Conservation (phyloP, 2,113 vertebrate species). For the Lagopus leucura region DNA sequence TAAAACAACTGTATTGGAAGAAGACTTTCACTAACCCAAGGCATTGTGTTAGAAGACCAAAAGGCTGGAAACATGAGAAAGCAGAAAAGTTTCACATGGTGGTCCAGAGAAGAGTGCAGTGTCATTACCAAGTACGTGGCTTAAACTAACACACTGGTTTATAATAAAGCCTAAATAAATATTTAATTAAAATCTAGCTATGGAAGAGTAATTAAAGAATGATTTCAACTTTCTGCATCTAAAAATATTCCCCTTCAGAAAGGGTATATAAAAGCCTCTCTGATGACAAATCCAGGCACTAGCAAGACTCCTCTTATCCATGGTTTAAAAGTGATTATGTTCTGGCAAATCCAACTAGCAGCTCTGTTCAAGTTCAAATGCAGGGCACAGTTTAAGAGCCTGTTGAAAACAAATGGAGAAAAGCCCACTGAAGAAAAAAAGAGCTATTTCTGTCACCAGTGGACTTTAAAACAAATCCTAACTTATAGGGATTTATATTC, state of each 20-base stretch:
- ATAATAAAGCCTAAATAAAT: slow-evolving; percentile 8
- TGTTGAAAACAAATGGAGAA: neutral
- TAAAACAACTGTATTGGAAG: neutral
- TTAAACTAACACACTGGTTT: neutral
- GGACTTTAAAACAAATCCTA: neutral
- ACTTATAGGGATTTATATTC: slow-evolving; percentile 3
- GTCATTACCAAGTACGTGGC: neutral
- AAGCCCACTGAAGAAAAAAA: neutral
- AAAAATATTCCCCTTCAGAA: neutral
- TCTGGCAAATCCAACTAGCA: neutral
- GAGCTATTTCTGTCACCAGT: neutral
- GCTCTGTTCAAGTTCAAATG: neutral
- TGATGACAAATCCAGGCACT: neutral
- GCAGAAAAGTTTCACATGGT: neutral
- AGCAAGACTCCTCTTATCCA: neutral
- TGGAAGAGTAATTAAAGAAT: neutral
- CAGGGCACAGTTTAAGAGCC: neutral
- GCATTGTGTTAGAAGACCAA: neutral
- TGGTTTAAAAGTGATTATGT: neutral
- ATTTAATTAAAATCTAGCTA: neutral
- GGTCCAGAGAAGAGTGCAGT: neutral
- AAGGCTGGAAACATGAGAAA: neutral
- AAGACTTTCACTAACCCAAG: neutral
- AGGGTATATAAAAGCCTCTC: neutral
- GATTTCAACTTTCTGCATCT: neutral